Percentiles rank a stretch among this genome's conserved stretches.
Evolutionary conservation across 2,888 invertebrate species (phyloP).

Genomic region (Omphaloscelis lunosa): DNA sequence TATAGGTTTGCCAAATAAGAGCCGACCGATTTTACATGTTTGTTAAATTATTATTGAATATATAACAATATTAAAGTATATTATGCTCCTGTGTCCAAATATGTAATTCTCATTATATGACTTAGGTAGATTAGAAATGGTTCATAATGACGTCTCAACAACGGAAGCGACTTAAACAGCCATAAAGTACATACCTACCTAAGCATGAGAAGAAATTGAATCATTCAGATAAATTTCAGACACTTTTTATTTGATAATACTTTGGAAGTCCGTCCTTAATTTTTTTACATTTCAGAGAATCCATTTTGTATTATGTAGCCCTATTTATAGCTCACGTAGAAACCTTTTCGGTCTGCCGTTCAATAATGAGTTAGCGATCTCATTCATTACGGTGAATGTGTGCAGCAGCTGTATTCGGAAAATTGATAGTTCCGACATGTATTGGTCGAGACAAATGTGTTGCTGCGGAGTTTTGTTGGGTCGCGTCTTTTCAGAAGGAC

Average conservation of each 20-base stretch:
- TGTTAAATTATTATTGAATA: background rate
- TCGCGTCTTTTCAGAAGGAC: background rate
- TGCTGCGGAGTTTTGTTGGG: background rate
- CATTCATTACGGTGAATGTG: constrained; percentile 69
- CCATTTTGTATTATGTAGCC: constrained; percentile 5
- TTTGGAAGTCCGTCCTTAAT: background rate
- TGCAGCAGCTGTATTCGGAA: constrained; percentile 61
- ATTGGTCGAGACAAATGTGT: constrained; percentile 16
- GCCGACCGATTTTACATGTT: background rate
- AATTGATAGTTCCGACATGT: constrained; percentile 29
- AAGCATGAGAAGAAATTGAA: constrained; percentile 1
- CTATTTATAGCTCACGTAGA: constrained; percentile 28
- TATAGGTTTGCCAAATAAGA: constrained; percentile 14
- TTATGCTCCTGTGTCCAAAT: background rate
- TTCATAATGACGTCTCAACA: background rate
- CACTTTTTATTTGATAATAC: background rate
- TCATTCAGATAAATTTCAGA: constrained; percentile 19
- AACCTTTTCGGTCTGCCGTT: constrained; percentile 42
- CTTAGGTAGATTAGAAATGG: background rate
- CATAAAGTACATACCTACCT: background rate
- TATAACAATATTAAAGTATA: background rate
- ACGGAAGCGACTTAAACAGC: background rate
- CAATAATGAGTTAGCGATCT: constrained; percentile 58
- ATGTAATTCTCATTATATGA: background rate
- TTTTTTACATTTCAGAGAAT: constrained; percentile 2